A percentile compares a stretch with the other conserved stretches of the same genome.
These are phyloP conservation scores for Uromys caudimaculatus DNA, from an alignment of 2,797 vertebrate genomes.

Conservation along the genomic window DNA sequence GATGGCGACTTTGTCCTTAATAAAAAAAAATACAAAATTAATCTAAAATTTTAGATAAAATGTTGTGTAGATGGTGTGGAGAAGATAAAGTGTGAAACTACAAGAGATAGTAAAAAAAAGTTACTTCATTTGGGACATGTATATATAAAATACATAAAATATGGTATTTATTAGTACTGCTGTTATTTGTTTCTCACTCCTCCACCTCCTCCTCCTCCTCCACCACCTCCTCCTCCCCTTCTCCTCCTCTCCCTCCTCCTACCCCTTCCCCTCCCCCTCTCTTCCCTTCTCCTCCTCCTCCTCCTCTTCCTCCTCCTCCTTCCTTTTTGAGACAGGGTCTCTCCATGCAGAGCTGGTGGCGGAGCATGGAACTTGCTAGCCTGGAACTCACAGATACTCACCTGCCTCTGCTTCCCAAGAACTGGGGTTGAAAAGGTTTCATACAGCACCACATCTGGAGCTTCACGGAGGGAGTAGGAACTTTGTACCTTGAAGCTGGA, in stretches of 20 bases:
- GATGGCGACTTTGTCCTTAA: not conserved
- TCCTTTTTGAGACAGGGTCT: not conserved
- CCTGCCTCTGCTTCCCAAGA: not conserved
- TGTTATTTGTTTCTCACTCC: not conserved
- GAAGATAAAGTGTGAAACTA: slow-evolving; percentile 9
- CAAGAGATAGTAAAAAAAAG: not conserved
- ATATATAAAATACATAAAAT: not conserved
- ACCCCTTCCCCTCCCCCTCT: not conserved
- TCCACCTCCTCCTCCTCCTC: not conserved
- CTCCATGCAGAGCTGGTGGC: too few species aligned
- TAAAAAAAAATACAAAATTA: not conserved
- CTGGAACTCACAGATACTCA: not conserved
- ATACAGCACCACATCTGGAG: not conserved
- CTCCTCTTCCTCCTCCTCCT: not conserved
- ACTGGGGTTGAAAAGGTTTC: not conserved
- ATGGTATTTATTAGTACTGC: not conserved
- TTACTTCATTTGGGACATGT: not conserved
- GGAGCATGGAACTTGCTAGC: not conserved
- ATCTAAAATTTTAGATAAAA: slow-evolving; percentile 36
- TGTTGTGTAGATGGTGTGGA: not conserved
- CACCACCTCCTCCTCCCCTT: not conserved
- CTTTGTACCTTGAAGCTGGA: not conserved
- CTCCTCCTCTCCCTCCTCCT: not conserved
- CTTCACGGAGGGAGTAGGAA: not conserved
- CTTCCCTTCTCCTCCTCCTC: too few species aligned